Conservation (phyloP, 2,797 vertebrate genomes). For the Onychomys leucogaster region DNA sequence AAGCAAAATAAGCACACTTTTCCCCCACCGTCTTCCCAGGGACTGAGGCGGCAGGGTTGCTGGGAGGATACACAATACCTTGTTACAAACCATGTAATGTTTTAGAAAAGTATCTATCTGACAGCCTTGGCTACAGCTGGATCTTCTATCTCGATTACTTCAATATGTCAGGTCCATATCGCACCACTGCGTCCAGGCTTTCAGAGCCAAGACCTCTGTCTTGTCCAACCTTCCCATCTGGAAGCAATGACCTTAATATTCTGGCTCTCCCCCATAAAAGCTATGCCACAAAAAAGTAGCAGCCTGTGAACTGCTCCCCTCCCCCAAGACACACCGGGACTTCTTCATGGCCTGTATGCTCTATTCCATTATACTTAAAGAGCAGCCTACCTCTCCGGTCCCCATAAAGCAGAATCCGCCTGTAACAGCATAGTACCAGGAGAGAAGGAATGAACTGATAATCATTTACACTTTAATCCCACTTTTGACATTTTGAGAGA, state of each 20-base stretch:
- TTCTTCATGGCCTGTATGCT: constrained; percentile 70
- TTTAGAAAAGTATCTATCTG: constrained; percentile 89
- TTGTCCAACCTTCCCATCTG: constrained; percentile 91
- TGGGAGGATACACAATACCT: constrained; percentile 89
- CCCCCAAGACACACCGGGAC: constrained; percentile 86
- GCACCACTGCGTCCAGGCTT: constrained; percentile 85
- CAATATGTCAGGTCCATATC: constrained; percentile 90
- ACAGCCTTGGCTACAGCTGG: constrained; percentile 89
- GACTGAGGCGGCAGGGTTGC: constrained; percentile 87
- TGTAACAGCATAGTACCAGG: constrained; percentile 51
- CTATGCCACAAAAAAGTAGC: constrained; percentile 91
- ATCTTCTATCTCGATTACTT: constrained; percentile 92
- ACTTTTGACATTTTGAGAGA: constrained; percentile 83
- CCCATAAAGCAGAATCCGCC: constrained; percentile 77
- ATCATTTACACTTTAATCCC: constrained; percentile 78
- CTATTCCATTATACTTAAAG: constrained; percentile 79
- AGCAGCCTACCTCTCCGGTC: constrained; percentile 54
- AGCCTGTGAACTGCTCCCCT: constrained; percentile 86
- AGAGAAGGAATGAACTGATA: constrained; percentile 73
- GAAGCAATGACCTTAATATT: constrained; percentile 91
- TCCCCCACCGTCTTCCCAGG: constrained; percentile 86
- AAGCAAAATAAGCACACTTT: constrained; percentile 89
- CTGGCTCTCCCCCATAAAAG: constrained; percentile 87
- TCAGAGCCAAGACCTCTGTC: constrained; percentile 86
- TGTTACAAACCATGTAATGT: constrained; percentile 90